Evolutionary conservation across 2,113 vertebrate species (phyloP), one percentile per base, ranked within the genome.

Genomic region (Hylia prasina): DNA sequence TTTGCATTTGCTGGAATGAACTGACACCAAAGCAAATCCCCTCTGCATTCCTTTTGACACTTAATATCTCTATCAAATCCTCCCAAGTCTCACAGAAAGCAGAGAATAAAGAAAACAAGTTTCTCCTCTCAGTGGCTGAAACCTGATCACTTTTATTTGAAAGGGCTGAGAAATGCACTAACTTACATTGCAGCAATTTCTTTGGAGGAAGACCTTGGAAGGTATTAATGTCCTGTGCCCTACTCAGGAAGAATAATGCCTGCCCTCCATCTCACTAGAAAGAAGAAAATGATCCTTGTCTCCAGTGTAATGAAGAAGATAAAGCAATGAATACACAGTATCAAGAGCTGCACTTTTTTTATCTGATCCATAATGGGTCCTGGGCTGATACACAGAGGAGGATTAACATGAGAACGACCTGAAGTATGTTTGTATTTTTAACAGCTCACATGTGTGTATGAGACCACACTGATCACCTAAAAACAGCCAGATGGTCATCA

Each of bases 1-100:
- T 87, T 94, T 93, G 64, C 77, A 78, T 95, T 96, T 82, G 40
- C 71, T 1, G 11, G 50, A 82, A 77, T 3, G 12, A 94, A 75
- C 60, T 71, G 61, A 89, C 80, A 95, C 71, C 51, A 83, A 86
- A 94, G 35, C 57, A 94, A 94, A 86, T 92, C 63, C 66, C 70
- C 45, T 66, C 40, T 61, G 47, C 79, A 80, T 82, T 93, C 89
- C 65, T 84, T 96, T 82, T 82, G 92, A 90, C 87, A 95, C 87
- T 54, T 87, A 82, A 90, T 90, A 81, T 92, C 93, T 97, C 89
- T 73, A 63, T 76, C 21, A 2, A 95, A 92, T 93, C 54, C 64
- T 83, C 71, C 57, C 15, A 35, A 97, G 86, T 51, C 51, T 82
- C 72, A 91, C 80, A 78, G 92, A 91, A 79, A 77, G 31, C 20